Percentiles rank a stretch among this genome's conserved stretches.
Conservation (phyloP, 2,797 vertebrate species). For the Leuciscus waleckii region DNA sequence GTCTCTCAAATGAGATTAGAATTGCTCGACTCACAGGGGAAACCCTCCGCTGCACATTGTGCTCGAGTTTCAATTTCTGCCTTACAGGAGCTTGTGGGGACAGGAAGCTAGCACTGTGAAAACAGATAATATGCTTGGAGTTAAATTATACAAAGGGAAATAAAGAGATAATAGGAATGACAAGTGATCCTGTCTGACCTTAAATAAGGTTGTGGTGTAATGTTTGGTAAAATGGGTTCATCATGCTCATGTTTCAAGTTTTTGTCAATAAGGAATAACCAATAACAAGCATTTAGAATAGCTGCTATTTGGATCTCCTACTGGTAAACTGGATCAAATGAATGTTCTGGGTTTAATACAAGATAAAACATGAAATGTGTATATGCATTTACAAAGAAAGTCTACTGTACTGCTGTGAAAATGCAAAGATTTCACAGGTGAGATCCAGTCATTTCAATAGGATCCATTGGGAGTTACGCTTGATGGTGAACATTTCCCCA, state of each 20-base stretch:
- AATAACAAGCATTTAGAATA: background rate
- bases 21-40: constrained; percentile 37
- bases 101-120: constrained; percentile 3
- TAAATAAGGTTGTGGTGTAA: constrained; percentile 1
- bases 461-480: background rate
- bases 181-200: constrained; percentile 7
- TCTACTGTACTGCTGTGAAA: background rate
- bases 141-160: constrained; percentile 24
- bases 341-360: background rate
- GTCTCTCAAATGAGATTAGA: constrained; percentile 57
- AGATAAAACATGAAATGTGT: background rate
- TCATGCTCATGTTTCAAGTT: background rate
- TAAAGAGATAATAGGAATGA: background rate
- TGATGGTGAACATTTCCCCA: too few relatives aligned
- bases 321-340: background rate
- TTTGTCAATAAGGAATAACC: background rate
- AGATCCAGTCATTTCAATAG: too few relatives aligned
- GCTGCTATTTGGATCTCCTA: background rate
- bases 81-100: constrained; percentile 21
- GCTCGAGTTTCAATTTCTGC: constrained; percentile 30
- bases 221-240: background rate
- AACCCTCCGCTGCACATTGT: constrained; percentile 31
- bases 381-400: background rate
- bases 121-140: background rate
- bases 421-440: background rate